Evolutionary conservation across 2,888 invertebrate species (phyloP), one percentile per base, ranked within the genome.

Genomic region (Lasioglossum lativentre): DNA sequence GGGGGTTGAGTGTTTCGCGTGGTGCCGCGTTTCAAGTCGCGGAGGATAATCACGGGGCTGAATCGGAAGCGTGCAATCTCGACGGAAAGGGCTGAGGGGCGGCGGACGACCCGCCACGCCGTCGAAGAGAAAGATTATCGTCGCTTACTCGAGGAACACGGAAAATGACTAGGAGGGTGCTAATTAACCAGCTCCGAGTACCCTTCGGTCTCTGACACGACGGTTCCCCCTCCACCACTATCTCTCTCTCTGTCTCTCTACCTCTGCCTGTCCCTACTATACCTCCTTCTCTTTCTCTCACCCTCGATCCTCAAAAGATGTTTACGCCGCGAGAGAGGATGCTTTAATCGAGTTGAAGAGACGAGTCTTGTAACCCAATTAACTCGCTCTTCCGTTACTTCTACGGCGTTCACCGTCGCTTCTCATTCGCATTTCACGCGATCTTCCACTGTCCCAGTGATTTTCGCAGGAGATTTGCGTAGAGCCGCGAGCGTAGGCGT

Each of bases 311-410:
- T 93, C 92, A 91, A 93, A 93, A 92, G 93, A 93, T 93, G 92
- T 93, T 93, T 92, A 93, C 93, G 92, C 89, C 90, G 86, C 78
- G 86, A 90, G 89, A 89, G 89, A 90, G 89, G 90, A 90, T 88
- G 91, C 90, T 92, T 92, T 92, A 93, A 93, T 92, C 93, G 92
- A 93, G 92, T 93, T 93, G 91, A 93, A 92, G 92, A 92, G 92
- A 92, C 90, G 91, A 92, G 90, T 91, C 86, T 88, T 91, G 90
- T 93, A 93, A 93, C 90, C 91, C 89, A 92, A 93, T 93, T 90
- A 90, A 90, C 84, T 91, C 83, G 87, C 92, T 88, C 84, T 87
- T 87, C 86, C 88, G 89, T 89, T 88, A 82, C 86, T 87, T 87
- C 86, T 78, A 88, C 75, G 82, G 73, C 76, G 27, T 70, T 73